Conservation (phyloP, 2,888 invertebrate genomes). For the Euphydryas editha region DNA sequence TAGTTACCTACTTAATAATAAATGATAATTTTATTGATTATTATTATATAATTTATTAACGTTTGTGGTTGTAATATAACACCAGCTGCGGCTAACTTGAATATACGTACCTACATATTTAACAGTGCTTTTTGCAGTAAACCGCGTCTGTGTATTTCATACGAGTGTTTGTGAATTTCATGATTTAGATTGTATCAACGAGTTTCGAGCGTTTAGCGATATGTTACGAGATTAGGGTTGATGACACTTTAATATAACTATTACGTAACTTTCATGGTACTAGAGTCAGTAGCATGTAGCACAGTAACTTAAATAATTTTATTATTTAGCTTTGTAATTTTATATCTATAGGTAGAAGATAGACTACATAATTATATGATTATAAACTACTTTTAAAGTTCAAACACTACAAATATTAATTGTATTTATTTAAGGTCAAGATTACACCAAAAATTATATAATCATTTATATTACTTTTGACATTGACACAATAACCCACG, state of each 20-base stretch:
- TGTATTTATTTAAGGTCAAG: too few relatives aligned
- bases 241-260: constrained; percentile 20
- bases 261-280: constrained; percentile 2
- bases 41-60: constrained; percentile 19
- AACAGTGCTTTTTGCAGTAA: constrained; percentile 35
- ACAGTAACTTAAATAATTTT: too few relatives aligned
- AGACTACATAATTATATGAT: too few relatives aligned
- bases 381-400: too few relatives aligned
- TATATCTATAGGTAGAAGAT: too few relatives aligned
- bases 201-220: constrained; percentile 35
- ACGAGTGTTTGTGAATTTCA: constrained; percentile 65
- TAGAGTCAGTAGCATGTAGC: neutral
- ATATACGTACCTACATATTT: neutral
- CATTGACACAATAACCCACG: neutral
- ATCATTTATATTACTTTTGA: neutral
- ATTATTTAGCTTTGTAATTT: too few relatives aligned
- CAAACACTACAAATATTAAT: too few relatives aligned
- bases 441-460: neutral
- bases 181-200: constrained; percentile 69
- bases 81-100: constrained; percentile 37
- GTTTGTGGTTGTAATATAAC: constrained; percentile 24
- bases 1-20: constrained; percentile 3
- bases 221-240: constrained; percentile 31
- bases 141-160: constrained; percentile 43
- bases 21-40: constrained; percentile 2